Conservation (phyloP, 2,113 vertebrate genomes). For the Meleagris gallopavo region DNA sequence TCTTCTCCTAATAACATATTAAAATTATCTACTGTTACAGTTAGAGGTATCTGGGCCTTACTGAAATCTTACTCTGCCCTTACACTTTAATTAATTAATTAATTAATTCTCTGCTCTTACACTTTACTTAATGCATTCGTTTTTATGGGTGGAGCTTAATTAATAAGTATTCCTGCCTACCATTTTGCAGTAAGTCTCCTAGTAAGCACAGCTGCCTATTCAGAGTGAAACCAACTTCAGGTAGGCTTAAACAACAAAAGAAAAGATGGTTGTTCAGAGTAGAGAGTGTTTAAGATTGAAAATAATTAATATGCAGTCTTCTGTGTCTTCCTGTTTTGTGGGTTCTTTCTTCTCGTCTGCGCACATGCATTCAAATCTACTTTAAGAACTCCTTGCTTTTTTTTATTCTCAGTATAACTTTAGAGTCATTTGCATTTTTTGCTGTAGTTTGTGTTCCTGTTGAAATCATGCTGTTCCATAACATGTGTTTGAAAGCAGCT, state of each 20-base stretch:
- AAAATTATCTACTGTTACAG: not conserved
- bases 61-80: not conserved
- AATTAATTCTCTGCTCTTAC: not conserved
- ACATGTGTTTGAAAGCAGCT: not conserved
- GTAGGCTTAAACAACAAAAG: not conserved
- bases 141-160: not conserved
- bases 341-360: not conserved
- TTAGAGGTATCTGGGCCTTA: not conserved
- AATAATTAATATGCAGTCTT: not conserved
- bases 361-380: accelerated
- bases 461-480: not conserved
- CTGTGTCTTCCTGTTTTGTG: not conserved
- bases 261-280: not conserved
- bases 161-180: not conserved
- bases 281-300: not conserved
- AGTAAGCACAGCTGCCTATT: not conserved
- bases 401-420: not conserved
- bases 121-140: not conserved
- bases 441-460: not conserved
- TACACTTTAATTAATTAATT: not conserved
- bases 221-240: not conserved
- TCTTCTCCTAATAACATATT: not conserved
- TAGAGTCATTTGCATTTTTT: not conserved
- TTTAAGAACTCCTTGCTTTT: not conserved
- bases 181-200: not conserved